phyloP scores from a whole-genome alignment of 2,888 invertebrate species.

The Zygaena filipendulae region DNA sequence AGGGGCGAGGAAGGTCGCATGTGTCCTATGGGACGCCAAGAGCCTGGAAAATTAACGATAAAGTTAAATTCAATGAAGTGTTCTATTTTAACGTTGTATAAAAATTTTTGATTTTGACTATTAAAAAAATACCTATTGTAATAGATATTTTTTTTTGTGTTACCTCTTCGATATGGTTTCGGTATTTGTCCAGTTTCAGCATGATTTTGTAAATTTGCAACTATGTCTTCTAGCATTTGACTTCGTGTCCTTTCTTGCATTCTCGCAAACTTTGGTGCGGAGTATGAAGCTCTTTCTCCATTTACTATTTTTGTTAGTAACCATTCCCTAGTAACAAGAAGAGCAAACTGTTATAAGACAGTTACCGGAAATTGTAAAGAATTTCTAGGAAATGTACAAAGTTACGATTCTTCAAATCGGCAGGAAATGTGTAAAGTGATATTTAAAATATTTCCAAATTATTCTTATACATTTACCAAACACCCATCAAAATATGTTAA shows the following conservation, averaged over 20 bases:
- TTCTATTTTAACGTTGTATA: not conserved
- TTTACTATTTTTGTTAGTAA: conserved; percentile 93
- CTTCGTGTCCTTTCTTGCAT: conserved; percentile 95
- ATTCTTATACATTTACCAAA: too few species aligned
- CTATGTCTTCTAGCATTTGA: conserved; percentile 95
- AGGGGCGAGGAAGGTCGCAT: conserved; percentile 94
- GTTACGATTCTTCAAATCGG: too few species aligned
- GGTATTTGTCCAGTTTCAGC: conserved; percentile 96
- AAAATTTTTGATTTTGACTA: too few species aligned
- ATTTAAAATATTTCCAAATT: too few species aligned
- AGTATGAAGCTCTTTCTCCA: conserved; percentile 92
- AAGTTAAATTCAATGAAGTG: not conserved
- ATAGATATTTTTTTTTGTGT: too few species aligned
- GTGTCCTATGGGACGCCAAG: conserved; percentile 94
- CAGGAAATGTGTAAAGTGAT: too few species aligned
- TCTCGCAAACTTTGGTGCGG: conserved; percentile 93
- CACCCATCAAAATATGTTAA: too few species aligned
- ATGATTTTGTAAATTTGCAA: conserved; percentile 92
- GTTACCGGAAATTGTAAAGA: too few species aligned
- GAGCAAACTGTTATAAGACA: conserved; percentile 3
- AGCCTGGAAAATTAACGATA: too few species aligned
- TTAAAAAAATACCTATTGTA: too few species aligned
- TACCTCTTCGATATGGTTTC: conserved; percentile 89
- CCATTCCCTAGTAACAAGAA: conserved; percentile 87
- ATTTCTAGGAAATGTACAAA: too few species aligned